Evolutionary conservation across 2,797 vertebrate species (phyloP), one percentile per base, ranked within the genome.

Genomic region (Crypturellus tataupa): DNA sequence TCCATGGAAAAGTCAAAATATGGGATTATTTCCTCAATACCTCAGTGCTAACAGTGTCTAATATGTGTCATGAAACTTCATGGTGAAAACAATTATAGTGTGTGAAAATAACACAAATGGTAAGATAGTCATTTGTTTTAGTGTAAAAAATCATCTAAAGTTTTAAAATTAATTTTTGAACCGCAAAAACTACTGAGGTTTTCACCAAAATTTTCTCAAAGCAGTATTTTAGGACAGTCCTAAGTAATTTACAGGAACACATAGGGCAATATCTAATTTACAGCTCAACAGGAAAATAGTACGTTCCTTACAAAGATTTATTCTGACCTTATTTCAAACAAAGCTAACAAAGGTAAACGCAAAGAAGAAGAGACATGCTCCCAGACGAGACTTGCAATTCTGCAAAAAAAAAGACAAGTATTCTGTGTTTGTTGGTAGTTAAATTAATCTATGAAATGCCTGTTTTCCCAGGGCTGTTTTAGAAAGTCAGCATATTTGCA

Each of bases 131-230:
- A 21, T 51, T 46, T 89, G 2, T 1, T 40, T 64, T 79, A 12
- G 5, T 67, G 12, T 35, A 79, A 62, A 94, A 78, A 47, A 12
- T 5, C 3, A 51, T 35, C 6, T 3, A 58, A 68, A 46, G 1
- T 17, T 80, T 89, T 14, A 73, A 64, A 91, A 71, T 71, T 60
- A 58, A 80, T 64, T 88, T 86, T 31, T 49, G 29, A 77, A 39
- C 1, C 21, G 51, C 12, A 3, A 33, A 82, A 63, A 51, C 16
- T 29, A 40, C 39, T 4, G 2, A 25, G 1, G 0, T 6, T 64
- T 71, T 68, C 39, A 3, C 44, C 5, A 68, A 53, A 53, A 64
- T 29, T 4, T 63, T 82, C 15, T 71, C 21, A 42, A 33, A 80
- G 4, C 7, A 88, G 37, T 1, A 33, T 27, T 78, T 81, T 71